Conservation (phyloP, 53 echinoderm and acorn worm genomes). For the Stichopus horrens region DNA sequence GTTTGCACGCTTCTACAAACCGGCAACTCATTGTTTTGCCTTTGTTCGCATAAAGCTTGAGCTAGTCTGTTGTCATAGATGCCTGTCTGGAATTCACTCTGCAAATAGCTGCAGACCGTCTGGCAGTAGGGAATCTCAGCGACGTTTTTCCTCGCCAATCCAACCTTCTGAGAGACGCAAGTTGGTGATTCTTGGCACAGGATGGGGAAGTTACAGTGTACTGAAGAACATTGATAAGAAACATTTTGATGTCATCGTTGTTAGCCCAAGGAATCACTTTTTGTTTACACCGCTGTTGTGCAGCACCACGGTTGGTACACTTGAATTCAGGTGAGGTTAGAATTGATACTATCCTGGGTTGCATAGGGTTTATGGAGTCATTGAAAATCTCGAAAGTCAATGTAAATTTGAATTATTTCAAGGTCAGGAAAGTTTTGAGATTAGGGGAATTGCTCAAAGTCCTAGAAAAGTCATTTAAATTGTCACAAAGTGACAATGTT, state of each 20-base stretch:
- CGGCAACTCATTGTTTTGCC: too few relatives aligned
- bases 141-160: neutral
- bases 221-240: conserved; percentile 83
- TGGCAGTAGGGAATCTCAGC: neutral
- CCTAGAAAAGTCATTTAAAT: too few relatives aligned
- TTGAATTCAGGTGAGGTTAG: conserved; percentile 85
- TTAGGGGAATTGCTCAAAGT: too few relatives aligned
- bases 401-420: neutral
- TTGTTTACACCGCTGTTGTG: conserved; percentile 91
- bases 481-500: too few relatives aligned
- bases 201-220: conserved; percentile 98
- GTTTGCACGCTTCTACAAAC: too few relatives aligned
- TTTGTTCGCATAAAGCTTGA: too few relatives aligned
- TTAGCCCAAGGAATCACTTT: conserved; percentile 97
- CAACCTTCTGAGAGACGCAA: conserved; percentile 45
- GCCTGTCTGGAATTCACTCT: too few relatives aligned
- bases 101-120: too few relatives aligned
- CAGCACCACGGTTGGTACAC: conserved; percentile 96
- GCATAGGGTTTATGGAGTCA: neutral
- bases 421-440: too few relatives aligned
- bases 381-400: neutral
- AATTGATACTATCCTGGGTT: neutral
- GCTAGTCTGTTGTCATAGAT: too few relatives aligned
- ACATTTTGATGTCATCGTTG: conserved; percentile 82
- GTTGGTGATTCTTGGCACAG: conserved; percentile 89